Percentiles rank a stretch among this genome's conserved stretches.
These are phyloP conservation scores for Marasmarcha lunaedactyla DNA, from an alignment of 2,888 invertebrate genomes.

Conservation along the genomic window DNA sequence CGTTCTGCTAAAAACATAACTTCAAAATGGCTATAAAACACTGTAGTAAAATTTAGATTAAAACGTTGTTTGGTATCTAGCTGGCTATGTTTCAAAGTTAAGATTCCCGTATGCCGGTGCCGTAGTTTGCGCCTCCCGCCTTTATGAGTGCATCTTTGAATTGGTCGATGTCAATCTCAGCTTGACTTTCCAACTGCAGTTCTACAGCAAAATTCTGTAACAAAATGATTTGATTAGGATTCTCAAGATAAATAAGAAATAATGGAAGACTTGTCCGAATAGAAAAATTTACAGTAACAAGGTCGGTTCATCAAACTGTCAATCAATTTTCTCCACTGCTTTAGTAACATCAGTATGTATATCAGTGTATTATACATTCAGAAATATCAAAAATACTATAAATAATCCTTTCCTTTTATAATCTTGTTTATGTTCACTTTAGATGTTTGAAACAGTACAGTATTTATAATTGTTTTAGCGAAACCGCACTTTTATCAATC, in stretches of 20 bases:
- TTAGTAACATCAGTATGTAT: too few species aligned
- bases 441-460: too few species aligned
- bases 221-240: constrained; percentile 14
- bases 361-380: too few species aligned
- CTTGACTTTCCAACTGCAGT: constrained; percentile 75
- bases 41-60: constrained; percentile 1
- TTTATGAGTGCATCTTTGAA: constrained; percentile 77
- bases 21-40: background rate
- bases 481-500: constrained; percentile 19
- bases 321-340: too few species aligned
- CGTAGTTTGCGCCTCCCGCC: constrained; percentile 85
- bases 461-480: constrained; percentile 20
- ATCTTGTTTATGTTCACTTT: too few species aligned
- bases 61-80: constrained; percentile 1
- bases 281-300: constrained; percentile 6
- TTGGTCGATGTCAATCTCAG: constrained; percentile 77
- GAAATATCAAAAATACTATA: too few species aligned
- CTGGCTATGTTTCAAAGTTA: constrained; percentile 16
- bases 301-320: too few species aligned
- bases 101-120: constrained; percentile 79
- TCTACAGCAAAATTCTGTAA: constrained; percentile 84
- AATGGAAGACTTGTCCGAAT: too few species aligned
- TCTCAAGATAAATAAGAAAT: constrained; percentile 2
- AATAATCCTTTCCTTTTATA: too few species aligned
- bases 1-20: constrained; percentile 1